A percentile compares a stretch with the other conserved stretches of the same genome.
phyloP scores from a whole-genome alignment of 2,888 invertebrate species.

The Lordiphosa andalusiaca region DNA sequence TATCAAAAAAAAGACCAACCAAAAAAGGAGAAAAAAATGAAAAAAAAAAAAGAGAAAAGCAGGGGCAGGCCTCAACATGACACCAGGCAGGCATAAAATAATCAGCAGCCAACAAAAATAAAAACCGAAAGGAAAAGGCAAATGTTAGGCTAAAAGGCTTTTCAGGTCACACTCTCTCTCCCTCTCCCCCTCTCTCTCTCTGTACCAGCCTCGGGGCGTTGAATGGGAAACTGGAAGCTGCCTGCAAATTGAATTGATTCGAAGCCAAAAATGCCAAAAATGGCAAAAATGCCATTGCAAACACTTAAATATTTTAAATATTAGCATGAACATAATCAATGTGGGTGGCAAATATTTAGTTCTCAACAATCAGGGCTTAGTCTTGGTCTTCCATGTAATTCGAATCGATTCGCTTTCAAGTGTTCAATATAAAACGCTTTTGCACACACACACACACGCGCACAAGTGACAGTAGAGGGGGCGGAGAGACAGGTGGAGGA shows the following conservation, averaged over 20 bases:
- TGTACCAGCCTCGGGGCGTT: constrained; percentile 22
- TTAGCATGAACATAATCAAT: constrained; percentile 45
- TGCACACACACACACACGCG: constrained; percentile 14
- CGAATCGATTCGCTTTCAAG: constrained; percentile 50
- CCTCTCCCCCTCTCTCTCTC: too few relatives aligned
- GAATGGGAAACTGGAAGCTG: constrained; percentile 1
- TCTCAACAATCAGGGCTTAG: constrained; percentile 30
- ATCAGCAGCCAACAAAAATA: constrained; percentile 54
- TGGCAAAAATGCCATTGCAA: constrained; percentile 18
- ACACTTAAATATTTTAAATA: constrained; percentile 11
- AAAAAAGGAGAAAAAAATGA: constrained; percentile 17
- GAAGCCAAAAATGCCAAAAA: too few relatives aligned
- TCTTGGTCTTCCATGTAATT: constrained; percentile 52
- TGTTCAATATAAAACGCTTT: constrained; percentile 7
- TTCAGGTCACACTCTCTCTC: constrained; percentile 46
- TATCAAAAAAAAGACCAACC: constrained; percentile 51
- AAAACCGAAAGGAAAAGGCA: constrained; percentile 44
- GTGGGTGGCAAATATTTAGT: constrained; percentile 26
- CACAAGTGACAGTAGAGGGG: neutral
- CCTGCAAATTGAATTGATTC: constrained; percentile 52
- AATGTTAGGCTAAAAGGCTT: constrained; percentile 67
- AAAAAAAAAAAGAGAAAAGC: too few relatives aligned
- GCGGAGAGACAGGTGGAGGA: constrained; percentile 6
- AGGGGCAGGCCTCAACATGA: constrained; percentile 41
- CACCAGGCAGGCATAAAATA: constrained; percentile 64